Base-by-base conservation (phyloP, 2,888 invertebrate genomes). In the Drosophila seclusa region DNA sequence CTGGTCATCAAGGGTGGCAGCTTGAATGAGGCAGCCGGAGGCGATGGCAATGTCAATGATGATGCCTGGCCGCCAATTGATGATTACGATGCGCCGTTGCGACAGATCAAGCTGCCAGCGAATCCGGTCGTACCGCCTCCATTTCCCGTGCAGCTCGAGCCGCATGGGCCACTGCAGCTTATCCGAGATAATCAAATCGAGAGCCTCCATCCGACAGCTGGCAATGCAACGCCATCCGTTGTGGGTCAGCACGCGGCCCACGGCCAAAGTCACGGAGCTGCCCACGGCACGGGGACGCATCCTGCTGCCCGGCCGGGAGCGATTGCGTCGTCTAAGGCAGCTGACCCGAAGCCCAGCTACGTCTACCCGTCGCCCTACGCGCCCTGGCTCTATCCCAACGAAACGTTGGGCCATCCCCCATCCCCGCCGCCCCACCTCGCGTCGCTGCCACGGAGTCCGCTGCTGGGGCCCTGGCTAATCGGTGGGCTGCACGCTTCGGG, bases 81-180 rank as follows among this genome's bases (percentile, higher is more conserved):
- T 91, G 95, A 96, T 92, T 98, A 96, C 93, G 95, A 96, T 92
- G 97, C 97, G 78, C 97, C 97, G 32, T 94, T 95, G 90, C 95
- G 97, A 88, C 97, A 96, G 93, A 97, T 98, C 91, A 97, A 97
- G 93, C 95, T 98, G 89, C 97, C 97, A 50, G 93, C 95, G 60
- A 95, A 96, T 93, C 97, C 97, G 13, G 96, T 96, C 93, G 95
- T 97, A 88, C 97, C 98, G 93, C 98, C 98, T 95, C 98, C 98
- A 94, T 98, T 98, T 96, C 98, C 98, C 92, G 96, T 98, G 93
- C 97, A 97, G 94, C 96, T 98, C 93, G 95, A 95, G 93, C 97
- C 97, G 92, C 95, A 96, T 91, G 97, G 97, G 91, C 97, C 97
- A 92, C 95, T 97, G 93, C 96, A 97, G 94, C 96, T 97, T 95